These are phyloP conservation scores for Enteromius trimaculatus DNA, from an alignment of 2,797 vertebrate genomes.

Conservation along the genomic window DNA sequence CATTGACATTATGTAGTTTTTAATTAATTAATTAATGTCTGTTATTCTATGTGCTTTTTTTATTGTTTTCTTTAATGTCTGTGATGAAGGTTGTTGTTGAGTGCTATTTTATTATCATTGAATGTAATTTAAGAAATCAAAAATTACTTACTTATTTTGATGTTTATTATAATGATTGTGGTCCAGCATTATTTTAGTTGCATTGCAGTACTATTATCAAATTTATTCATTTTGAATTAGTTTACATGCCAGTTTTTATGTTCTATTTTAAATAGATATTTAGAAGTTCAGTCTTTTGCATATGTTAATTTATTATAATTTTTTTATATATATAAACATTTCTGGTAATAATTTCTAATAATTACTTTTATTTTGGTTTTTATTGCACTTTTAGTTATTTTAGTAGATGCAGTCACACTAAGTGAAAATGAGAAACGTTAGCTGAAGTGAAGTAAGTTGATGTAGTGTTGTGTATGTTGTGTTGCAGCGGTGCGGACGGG, in stretches of 20 bases:
- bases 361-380: no score
- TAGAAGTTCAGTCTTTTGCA: no score
- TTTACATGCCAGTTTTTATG: no score
- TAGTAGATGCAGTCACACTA: not conserved
- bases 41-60: no score
- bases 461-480: not conserved
- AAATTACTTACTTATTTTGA: not conserved
- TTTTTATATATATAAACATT: not conserved
- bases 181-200: not conserved
- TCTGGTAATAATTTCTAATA: no score
- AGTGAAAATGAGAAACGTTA: not conserved
- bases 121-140: no score
- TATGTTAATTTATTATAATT: no score
- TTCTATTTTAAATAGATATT: not conserved
- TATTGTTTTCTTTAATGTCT: not conserved
- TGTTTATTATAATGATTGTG: not conserved
- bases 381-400: not conserved
- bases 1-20: no score
- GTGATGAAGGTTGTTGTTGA: not conserved
- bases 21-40: no score
- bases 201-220: not conserved
- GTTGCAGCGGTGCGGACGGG: conserved; percentile 82
- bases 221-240: not conserved
- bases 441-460: not conserved
- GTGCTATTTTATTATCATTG: not conserved